Evolutionary conservation across 2,888 invertebrate species (phyloP).

Genomic region (Branchellion lobata): DNA sequence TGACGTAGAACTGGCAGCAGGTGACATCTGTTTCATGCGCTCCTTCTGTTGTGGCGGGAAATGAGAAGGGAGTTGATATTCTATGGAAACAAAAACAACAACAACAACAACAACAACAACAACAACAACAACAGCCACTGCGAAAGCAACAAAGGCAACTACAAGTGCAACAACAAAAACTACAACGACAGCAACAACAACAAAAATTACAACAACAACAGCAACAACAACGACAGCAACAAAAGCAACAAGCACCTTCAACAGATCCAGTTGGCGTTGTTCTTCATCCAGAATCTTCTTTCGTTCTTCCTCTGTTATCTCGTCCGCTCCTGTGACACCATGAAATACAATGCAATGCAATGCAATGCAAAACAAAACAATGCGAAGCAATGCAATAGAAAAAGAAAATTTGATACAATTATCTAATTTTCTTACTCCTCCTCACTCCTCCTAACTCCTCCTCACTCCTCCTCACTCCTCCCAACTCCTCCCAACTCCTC

Average conservation of each 20-base stretch:
- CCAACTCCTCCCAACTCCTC: no score
- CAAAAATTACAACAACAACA: background rate
- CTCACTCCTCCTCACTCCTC: no score
- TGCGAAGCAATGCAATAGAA: conserved; percentile 5
- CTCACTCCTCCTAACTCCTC: no score
- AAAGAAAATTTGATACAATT: conserved; percentile 1
- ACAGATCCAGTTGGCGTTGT: conserved; percentile 90
- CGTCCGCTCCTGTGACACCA: conserved; percentile 32
- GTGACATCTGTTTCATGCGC: conserved; percentile 47
- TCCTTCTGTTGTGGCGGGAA: conserved; percentile 36
- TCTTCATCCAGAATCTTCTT: conserved; percentile 90
- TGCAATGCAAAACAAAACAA: no score
- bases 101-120: background rate
- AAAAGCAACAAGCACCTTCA: conserved; percentile 70
- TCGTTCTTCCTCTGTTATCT: conserved; percentile 77
- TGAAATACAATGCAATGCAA: no score
- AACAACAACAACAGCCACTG: background rate
- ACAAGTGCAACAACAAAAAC: background rate
- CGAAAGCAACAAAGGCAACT: background rate
- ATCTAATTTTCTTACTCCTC: no score
- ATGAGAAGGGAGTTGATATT: background rate
- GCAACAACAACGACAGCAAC: background rate
- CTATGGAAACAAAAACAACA: background rate
- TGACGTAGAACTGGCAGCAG: conserved; percentile 36
- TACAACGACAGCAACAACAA: background rate